Base-by-base conservation (phyloP, 2,113 vertebrate species). In the Podarcis raffonei region DNA sequence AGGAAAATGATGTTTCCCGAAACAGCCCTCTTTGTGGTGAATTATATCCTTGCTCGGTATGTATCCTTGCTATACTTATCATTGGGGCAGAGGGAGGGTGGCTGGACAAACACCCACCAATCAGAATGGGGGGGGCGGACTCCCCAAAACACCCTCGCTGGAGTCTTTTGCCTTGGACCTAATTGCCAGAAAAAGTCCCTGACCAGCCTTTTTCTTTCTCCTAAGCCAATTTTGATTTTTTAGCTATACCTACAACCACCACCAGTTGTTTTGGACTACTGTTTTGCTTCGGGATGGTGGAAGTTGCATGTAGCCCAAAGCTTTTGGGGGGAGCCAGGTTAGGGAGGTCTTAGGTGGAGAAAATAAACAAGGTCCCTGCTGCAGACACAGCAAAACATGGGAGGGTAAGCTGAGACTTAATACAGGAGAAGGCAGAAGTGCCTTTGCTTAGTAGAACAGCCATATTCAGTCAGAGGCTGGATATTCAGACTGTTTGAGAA, bases 1-100 rank as follows among this genome's bases (percentile, higher is more conserved):
- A 59, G 72, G 72, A 69, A 37, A 37, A 88, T 88, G 84, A 86
- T 90, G 72, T 90, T 71, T 39, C 89, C 84, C 0, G 84, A 87
- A 77, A 90, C 89, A 1, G 71, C 89, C 9, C 79, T 83, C 57
- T 90, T 77, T 42, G 89, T 83, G 79, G 89, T 77, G 25, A 90
- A 90, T 11, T 90, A 87, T 39, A 82, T 90, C 62, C 84, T 90
- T 3, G 5, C 79, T 71, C 79, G 89, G 89, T 90, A 86, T 22
- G 89, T 87, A 39, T 6, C 16, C 23, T 81, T 23, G 16, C 48
- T 23, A 9, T 76, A 16, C 39, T 53, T 82, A 18, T 15, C 39
- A 3, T 32, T 23, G 18, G 76, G 69, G 22, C 11, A 42, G 3
- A 15, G 57, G 57, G 68, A 5, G 15, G 84, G 57, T 27, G n/a